Base-by-base conservation (phyloP, 2,113 vertebrate species). In the Callopanchax toddi region DNA sequence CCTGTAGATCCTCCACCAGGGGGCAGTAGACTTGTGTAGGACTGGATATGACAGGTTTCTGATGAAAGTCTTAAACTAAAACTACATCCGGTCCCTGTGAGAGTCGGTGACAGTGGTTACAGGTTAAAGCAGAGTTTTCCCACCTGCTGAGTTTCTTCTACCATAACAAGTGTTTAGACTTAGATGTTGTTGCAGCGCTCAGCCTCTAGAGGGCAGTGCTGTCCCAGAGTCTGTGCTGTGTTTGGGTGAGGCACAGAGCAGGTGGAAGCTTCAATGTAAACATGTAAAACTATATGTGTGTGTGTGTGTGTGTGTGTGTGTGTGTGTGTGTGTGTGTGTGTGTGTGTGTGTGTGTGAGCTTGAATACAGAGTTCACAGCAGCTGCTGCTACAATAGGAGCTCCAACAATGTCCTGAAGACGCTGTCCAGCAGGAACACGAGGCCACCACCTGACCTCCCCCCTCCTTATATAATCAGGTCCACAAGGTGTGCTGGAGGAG, bases 311-410 rank as follows among this genome's bases (percentile, higher is more conserved):
- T 42, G 49, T 6, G 58, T 46, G 60, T 39, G 59, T 72, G 50
- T 73, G 60, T 70, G 68, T 40, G 45, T 55, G 39, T 39, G 36
- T n/a, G 60, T 72, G 50, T 73, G 60, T 70, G 68, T 40, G 45
- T 55, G 39, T 39, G 36, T n/a, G 60, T 49, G 44, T 42, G 49
- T 6, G 58, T 46, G 60, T 39, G 59, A 12, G 26, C 46, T n/a
- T 37, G 62, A 62, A 7, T 52, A 44, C 48, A 76, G 8, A 20
- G 15, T 13, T 16, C 23, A 71, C 74, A 60, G 74, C 81, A 79
- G 79, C 72, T 78, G 34, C 40, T 16, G 12, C n/a, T 42, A 73
- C 17, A 40, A 65, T 12, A 3, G 6, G n/a, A 37, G 6, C 20
- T 50, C 32, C 2, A 5, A 52, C 74, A 67, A 32, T 53, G 29